Evolutionary conservation across 2,888 invertebrate species (phyloP).

Genomic region (Ophion slaviceki): DNA sequence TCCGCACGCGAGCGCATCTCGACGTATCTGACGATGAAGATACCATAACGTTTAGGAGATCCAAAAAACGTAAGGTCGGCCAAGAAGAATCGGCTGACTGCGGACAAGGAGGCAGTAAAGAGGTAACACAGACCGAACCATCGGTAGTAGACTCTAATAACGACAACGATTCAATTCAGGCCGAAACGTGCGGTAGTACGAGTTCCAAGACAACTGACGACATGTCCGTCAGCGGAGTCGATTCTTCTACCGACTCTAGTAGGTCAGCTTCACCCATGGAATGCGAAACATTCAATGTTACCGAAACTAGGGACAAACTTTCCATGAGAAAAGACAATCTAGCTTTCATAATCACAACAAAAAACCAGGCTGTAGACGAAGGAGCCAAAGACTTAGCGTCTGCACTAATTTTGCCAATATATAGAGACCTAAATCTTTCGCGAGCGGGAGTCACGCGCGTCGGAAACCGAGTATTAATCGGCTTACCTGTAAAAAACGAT

Average conservation of each 20-base stretch:
- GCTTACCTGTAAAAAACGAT: constrained; percentile 25
- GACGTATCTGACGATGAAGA: constrained; percentile 17
- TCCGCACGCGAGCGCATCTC: constrained; percentile 9
- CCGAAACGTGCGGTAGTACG: background rate
- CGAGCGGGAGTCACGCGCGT: background rate
- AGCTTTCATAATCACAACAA: constrained; percentile 28
- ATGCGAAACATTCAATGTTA: background rate
- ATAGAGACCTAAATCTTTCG: background rate
- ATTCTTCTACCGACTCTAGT: constrained; percentile 14
- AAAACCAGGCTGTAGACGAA: constrained; percentile 37
- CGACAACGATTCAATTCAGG: background rate
- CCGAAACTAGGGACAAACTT: constrained; percentile 37
- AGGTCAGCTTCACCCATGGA: background rate
- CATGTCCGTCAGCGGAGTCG: background rate
- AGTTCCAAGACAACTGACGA: background rate
- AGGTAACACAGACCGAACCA: background rate
- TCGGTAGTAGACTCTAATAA: background rate
- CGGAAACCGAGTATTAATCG: background rate
- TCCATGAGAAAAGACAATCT: constrained; percentile 54
- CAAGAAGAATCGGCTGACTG: background rate
- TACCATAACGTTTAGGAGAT: background rate
- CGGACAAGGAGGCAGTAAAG: background rate
- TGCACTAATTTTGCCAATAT: background rate
- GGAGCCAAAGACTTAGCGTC: constrained; percentile 36
- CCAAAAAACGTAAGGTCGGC: constrained; percentile 15